Conservation (phyloP, 2,797 vertebrate genomes). For the Paratrypauchen microcephalus region DNA sequence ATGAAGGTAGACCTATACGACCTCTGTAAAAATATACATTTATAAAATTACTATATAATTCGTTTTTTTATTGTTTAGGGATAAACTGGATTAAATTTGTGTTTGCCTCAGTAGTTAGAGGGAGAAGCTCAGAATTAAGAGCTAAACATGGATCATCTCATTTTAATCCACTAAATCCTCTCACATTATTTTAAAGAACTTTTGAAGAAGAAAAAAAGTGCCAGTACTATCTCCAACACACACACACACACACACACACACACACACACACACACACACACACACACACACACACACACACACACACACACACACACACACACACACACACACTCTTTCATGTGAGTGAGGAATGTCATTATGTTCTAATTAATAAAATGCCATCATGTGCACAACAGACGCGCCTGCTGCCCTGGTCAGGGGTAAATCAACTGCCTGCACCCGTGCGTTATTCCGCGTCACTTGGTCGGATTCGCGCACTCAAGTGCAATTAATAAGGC, state of each 20-base stretch:
- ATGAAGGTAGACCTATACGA: not conserved
- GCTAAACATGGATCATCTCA: slow-evolving; percentile 11
- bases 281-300: not conserved
- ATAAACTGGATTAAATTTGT: not conserved
- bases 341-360: slow-evolving; percentile 45
- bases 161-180: slow-evolving; percentile 18
- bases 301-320: not conserved
- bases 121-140: slow-evolving; percentile 12
- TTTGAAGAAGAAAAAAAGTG: not conserved
- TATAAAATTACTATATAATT: not conserved
- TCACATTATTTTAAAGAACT: slow-evolving; percentile 9
- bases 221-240: not conserved
- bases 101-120: not conserved
- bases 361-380: slow-evolving; percentile 48
- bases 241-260: not conserved
- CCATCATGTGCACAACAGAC: slow-evolving; percentile 67
- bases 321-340: not conserved
- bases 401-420: slow-evolving; percentile 73
- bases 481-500: slow-evolving; percentile 70
- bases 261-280: not conserved
- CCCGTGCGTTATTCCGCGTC: slow-evolving; percentile 70
- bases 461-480: slow-evolving; percentile 70
- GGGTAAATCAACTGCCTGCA: slow-evolving; percentile 69
- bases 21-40: not conserved
- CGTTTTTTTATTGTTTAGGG: not conserved